Evolutionary conservation across 2,888 invertebrate species (phyloP).

Genomic region (Zygogramma bicolorata): DNA sequence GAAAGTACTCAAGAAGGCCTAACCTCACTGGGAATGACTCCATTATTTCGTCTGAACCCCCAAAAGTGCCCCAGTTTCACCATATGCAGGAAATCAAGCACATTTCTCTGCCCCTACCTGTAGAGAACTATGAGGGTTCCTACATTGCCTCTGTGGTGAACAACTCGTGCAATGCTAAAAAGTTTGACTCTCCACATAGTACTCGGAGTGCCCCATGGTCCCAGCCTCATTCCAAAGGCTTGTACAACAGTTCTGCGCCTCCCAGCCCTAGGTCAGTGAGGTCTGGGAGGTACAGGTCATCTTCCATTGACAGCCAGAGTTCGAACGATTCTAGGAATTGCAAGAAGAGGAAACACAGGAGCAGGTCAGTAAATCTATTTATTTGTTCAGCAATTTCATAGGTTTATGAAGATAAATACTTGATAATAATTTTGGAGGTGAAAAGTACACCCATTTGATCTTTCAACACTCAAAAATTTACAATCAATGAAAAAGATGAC

Average conservation of each 20-base stretch:
- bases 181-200: constrained; percentile 82
- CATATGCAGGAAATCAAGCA: constrained; percentile 67
- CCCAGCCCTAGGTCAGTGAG: constrained; percentile 87
- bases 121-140: constrained; percentile 66
- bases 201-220: constrained; percentile 87
- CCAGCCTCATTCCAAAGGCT: constrained; percentile 78
- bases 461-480: too few species aligned
- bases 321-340: constrained; percentile 86
- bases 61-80: constrained; percentile 38
- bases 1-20: constrained; percentile 74
- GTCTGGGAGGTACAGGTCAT: constrained; percentile 80
- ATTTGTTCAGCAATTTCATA: too few species aligned
- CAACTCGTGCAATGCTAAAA: constrained; percentile 51
- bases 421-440: too few species aligned
- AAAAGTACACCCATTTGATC: too few species aligned
- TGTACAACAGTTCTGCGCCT: constrained; percentile 71
- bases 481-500: too few species aligned
- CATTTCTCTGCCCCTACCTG: constrained; percentile 71
- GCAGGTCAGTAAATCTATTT: too few species aligned
- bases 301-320: constrained; percentile 90
- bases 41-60: constrained; percentile 35
- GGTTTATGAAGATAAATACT: too few species aligned
- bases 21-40: constrained; percentile 70
- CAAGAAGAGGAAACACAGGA: constrained; percentile 82
- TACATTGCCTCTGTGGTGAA: constrained; percentile 35